These are phyloP conservation scores for Dasyprocta punctata DNA, from an alignment of 2,113 vertebrate genomes.

Conservation along the genomic window DNA sequence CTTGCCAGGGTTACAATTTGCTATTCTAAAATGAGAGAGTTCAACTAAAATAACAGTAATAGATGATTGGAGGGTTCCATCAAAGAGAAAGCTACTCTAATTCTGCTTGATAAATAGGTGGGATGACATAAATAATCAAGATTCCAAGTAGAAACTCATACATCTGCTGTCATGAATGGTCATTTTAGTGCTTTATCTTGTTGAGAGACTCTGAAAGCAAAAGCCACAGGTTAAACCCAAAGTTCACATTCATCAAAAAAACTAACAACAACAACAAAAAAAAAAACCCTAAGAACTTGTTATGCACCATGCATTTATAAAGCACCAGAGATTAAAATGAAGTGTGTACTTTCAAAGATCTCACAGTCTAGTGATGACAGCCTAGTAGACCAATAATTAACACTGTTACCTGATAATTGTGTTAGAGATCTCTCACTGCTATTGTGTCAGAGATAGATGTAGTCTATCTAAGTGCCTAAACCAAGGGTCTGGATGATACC, in stretches of 20 bases:
- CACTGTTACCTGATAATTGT: not conserved
- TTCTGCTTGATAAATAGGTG: slow-evolving; percentile 37
- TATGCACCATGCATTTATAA: not conserved
- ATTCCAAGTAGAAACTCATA: slow-evolving; percentile 42
- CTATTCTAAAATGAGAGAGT: slow-evolving; percentile 48
- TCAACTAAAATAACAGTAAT: slow-evolving; percentile 31
- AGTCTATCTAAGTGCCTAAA: not conserved
- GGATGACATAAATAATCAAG: not conserved
- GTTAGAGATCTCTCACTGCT: not conserved
- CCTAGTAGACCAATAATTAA: not conserved
- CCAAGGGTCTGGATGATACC: not conserved
- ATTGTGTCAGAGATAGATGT: not conserved
- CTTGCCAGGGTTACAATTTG: not conserved
- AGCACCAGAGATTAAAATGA: slow-evolving; percentile 20
- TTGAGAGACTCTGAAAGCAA: not conserved
- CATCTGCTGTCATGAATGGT: not conserved
- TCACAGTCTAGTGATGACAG: not conserved
- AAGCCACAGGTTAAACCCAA: not conserved
- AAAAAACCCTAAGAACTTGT: not conserved
- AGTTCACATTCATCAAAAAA: not conserved
- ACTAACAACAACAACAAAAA: not conserved
- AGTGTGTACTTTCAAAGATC: not conserved
- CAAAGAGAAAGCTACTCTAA: slow-evolving; percentile 5
- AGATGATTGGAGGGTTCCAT: not conserved
- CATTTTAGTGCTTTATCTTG: not conserved